phyloP scores from a whole-genome alignment of 1,140 invertebrate species.

The Camponotus vicinus region DNA sequence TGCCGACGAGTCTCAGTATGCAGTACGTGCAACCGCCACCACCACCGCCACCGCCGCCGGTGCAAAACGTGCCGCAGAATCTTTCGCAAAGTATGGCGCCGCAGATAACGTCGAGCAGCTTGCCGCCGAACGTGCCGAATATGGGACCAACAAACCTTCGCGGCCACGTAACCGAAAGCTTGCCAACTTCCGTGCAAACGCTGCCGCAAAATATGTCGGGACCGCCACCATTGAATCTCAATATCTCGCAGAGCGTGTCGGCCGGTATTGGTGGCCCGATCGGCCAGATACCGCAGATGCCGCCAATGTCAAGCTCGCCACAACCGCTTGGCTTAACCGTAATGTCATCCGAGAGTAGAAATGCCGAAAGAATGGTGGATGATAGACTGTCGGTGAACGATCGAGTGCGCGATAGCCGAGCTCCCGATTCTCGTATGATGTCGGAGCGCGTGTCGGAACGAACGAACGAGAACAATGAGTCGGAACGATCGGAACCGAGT shows the following conservation, averaged over 20 bases:
- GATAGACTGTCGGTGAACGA: conserved; percentile 69
- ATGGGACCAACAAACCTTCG: conserved; percentile 76
- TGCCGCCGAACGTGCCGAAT: conserved; percentile 70
- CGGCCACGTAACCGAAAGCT: conserved; percentile 76
- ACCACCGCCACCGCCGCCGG: conserved; percentile 64
- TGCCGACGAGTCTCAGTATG: conserved; percentile 81
- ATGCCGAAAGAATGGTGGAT: conserved; percentile 79
- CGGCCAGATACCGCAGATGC: conserved; percentile 77
- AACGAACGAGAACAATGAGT: conserved; percentile 69
- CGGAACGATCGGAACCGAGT: conserved; percentile 75
- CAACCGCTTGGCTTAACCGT: conserved; percentile 83
- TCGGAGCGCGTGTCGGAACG: conserved; percentile 68
- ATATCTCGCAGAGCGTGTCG: conserved; percentile 79
- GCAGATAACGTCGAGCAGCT: conserved; percentile 76
- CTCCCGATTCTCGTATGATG: conserved; percentile 42
- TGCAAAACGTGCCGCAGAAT: conserved; percentile 83
- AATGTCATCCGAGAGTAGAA: conserved; percentile 78
- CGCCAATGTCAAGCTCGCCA: conserved; percentile 73
- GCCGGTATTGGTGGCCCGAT: conserved; percentile 78
- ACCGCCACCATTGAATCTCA: conserved; percentile 82
- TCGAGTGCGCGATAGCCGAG: conserved; percentile 68
- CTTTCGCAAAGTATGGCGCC: conserved; percentile 77
- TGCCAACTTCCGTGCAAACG: conserved; percentile 69
- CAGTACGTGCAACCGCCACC: conserved; percentile 75
- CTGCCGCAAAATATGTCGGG: conserved; percentile 74